Evolutionary conservation across 2,888 invertebrate genomes (phyloP).

Genomic region (Drosophila silvestris): DNA sequence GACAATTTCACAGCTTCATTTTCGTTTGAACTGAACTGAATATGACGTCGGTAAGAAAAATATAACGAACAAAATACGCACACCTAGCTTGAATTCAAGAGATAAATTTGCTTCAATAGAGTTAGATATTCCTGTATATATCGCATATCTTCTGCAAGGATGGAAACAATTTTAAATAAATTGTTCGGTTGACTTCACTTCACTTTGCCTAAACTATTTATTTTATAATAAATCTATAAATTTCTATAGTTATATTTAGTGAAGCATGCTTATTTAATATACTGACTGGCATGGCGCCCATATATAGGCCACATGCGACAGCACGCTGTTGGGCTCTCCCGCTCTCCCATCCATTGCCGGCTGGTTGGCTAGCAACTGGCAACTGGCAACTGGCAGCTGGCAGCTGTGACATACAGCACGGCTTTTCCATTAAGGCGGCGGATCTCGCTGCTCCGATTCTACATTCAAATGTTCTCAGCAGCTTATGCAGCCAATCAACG

Average conservation of each 20-base stretch:
- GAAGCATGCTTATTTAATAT: constrained; percentile 25
- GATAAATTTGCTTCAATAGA: background rate
- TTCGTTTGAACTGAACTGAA: background rate
- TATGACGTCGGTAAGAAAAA: background rate
- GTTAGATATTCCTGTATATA: background rate
- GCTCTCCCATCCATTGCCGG: constrained; percentile 6
- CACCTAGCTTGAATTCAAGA: background rate
- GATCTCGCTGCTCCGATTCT: constrained; percentile 28
- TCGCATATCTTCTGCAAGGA: background rate
- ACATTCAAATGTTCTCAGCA: constrained; percentile 8
- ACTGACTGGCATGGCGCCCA: constrained; percentile 4
- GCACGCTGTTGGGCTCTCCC: background rate
- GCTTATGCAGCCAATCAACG: constrained; percentile 67
- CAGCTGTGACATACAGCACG: constrained; percentile 58
- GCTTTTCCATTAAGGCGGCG: constrained; percentile 66
- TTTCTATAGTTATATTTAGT: constrained; percentile 5
- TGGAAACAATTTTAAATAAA: background rate
- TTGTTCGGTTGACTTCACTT: background rate
- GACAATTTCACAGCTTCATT: background rate
- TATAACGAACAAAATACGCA: background rate
- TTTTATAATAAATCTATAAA: background rate
- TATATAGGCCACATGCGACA: constrained; percentile 52
- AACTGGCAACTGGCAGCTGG: constrained; percentile 20
- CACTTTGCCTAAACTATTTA: background rate
- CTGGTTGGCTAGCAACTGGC: constrained; percentile 22